Percentiles rank a stretch among this genome's conserved stretches.
Conservation (phyloP, 2,113 vertebrate species). For the Oncorhynchus tshawytscha region DNA sequence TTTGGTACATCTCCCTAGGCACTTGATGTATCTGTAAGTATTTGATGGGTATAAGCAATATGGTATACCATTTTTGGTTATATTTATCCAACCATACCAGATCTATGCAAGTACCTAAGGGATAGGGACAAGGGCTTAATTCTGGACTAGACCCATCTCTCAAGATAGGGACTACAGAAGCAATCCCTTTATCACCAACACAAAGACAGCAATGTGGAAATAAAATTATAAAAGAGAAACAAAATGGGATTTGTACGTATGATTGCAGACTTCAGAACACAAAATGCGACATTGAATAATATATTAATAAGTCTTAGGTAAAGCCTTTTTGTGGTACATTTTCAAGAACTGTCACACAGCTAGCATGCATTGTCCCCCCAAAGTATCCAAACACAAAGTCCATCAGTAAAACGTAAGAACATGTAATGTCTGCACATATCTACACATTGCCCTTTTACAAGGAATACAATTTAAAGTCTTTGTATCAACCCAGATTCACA, state of each 20-base stretch:
- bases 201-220: slow-evolving; percentile 53
- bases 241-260: slow-evolving; percentile 77
- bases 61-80: no score
- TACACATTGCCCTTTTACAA: slow-evolving; percentile 97
- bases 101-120: no score
- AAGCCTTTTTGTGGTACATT: slow-evolving; percentile 84
- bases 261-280: slow-evolving; percentile 41
- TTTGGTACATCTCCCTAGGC: background rate
- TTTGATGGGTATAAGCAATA: no score
- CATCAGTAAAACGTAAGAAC: slow-evolving; percentile 56
- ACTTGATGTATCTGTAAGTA: background rate
- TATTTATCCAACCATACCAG: no score
- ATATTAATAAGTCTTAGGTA: slow-evolving; percentile 76
- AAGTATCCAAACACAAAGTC: slow-evolving; percentile 50
- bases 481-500: slow-evolving; percentile 71
- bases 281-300: slow-evolving; percentile 45
- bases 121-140: no score
- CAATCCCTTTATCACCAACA: slow-evolving; percentile 64
- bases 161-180: slow-evolving; percentile 56
- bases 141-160: slow-evolving; percentile 10
- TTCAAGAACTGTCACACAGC: slow-evolving; percentile 75
- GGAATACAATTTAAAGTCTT: slow-evolving; percentile 74
- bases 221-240: slow-evolving; percentile 46
- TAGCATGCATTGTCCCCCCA: slow-evolving; percentile 83
- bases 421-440: slow-evolving; percentile 86